Base-by-base conservation (phyloP, 2,113 vertebrate genomes). In the Machaerirhynchus nigripectus region DNA sequence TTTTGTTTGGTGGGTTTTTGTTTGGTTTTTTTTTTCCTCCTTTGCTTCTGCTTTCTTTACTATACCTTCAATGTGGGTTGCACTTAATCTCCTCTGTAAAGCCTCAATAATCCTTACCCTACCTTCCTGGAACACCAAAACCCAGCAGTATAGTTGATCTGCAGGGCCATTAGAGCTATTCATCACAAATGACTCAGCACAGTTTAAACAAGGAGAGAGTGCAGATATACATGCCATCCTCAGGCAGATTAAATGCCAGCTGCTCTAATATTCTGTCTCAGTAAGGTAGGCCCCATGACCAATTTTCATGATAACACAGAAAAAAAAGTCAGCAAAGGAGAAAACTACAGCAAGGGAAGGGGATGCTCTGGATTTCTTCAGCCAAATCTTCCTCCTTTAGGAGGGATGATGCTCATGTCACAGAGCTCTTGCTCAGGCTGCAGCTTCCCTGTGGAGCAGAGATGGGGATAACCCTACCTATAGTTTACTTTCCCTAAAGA, bases 181-280 rank as follows among this genome's bases (percentile, higher is more conserved):
- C 17, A 87, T 92, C 84, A 89, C 56, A 84, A 71, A 71, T 0
- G 15, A 47, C 2, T 18, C 64, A 70, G 68, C 30, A 57, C 46
- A 93, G 56, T 95, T 97, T 87, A 89, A 92, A 92, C 52, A 96
- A 93, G 75, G 82, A 57, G 21, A 88, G 28, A 77, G 50, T 74
- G 53, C 46, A 97, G 87, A 77, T 87, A 70, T 15, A 61, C 39
- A 40, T 78, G 64, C 47, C 60, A 84, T 47, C 80, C 73, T 64
- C 24, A 47, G 21, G 13, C 60, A 74, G 47, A 93, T 67, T 90
- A 89, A 86, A 81, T 28, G 42, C 57, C 1, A 0, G 30, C 63
- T 68, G 28, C 46, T 63, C 46, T 61, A 57, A 44, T 2, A 6
- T 59, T 90, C 64, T 78, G 35, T 28, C 23, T 74, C 79, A 42